A percentile compares a stretch with the other conserved stretches of the same genome.
Evolutionary conservation across 2,113 vertebrate species (phyloP).

Genomic region (Bubo scandiacus): DNA sequence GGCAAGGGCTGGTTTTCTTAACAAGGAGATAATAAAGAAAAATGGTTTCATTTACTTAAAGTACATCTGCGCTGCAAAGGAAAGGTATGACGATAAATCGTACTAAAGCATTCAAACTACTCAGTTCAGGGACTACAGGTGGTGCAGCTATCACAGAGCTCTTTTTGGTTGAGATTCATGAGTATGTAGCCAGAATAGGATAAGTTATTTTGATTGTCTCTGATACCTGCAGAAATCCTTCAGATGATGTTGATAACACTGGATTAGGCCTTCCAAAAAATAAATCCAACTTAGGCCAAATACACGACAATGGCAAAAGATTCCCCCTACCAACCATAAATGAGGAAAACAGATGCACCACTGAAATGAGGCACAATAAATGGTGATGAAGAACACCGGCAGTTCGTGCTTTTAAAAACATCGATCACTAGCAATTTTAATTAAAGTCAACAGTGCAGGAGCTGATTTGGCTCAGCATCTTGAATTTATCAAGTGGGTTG

Average conservation of each 20-base stretch:
- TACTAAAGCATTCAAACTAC: background rate
- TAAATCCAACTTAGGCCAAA: background rate
- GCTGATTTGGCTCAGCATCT: conserved; percentile 3
- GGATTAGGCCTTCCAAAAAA: background rate
- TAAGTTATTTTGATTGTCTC: background rate
- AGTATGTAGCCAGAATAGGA: background rate
- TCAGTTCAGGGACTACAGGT: background rate
- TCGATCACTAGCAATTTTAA: background rate
- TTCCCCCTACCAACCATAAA: background rate
- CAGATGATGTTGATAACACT: background rate
- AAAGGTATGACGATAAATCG: background rate
- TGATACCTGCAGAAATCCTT: background rate
- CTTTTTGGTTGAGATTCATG: fast-evolving
- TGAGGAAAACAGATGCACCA: background rate
- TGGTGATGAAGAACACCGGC: background rate
- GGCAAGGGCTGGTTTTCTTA: background rate
- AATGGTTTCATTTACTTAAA: conserved; percentile 24
- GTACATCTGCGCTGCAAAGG: background rate
- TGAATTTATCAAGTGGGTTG: background rate
- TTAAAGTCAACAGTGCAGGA: conserved; percentile 5
- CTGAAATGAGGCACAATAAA: background rate
- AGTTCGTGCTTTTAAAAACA: conserved; percentile 31
- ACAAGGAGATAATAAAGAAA: conserved; percentile 40
- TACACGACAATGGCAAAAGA: background rate
- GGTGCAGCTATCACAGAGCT: background rate